Conservation (phyloP, 2,797 vertebrate species). For the Karalla daura region DNA sequence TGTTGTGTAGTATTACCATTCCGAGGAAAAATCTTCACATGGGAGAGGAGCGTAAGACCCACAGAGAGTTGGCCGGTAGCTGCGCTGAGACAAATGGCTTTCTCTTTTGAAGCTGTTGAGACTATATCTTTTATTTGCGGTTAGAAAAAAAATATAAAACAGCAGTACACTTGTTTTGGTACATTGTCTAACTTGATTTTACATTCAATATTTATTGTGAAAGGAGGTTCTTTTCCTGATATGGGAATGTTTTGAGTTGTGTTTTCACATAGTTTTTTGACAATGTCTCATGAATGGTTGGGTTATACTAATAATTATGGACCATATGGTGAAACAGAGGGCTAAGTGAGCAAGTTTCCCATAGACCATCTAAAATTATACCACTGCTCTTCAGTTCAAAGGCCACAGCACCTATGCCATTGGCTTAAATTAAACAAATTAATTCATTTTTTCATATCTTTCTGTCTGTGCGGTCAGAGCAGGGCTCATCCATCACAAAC, state of each 20-base stretch:
- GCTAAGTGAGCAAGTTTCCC: slow-evolving; percentile 1
- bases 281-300: background rate
- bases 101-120: slow-evolving; percentile 15
- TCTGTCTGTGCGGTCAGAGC: slow-evolving; percentile 45
- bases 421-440: slow-evolving; percentile 8
- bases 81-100: slow-evolving; percentile 37
- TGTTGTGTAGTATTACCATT: slow-evolving; percentile 41
- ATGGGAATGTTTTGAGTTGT: background rate
- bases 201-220: background rate
- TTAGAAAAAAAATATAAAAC: slow-evolving; percentile 9
- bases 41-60: slow-evolving; percentile 26
- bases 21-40: slow-evolving; percentile 47
- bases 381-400: slow-evolving; percentile 18
- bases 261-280: background rate
- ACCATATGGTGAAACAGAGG: background rate
- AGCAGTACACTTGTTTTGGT: slow-evolving; percentile 11
- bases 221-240: background rate
- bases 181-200: slow-evolving; percentile 8
- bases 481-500: slow-evolving; percentile 40
- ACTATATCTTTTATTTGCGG: background rate
- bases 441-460: background rate
- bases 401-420: background rate
- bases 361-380: slow-evolving; percentile 29
- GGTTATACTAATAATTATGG: slow-evolving; percentile 5
- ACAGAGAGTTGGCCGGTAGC: slow-evolving; percentile 31